phyloP scores from a whole-genome alignment of 2,888 invertebrate species.

The Dasypogon diadema region DNA sequence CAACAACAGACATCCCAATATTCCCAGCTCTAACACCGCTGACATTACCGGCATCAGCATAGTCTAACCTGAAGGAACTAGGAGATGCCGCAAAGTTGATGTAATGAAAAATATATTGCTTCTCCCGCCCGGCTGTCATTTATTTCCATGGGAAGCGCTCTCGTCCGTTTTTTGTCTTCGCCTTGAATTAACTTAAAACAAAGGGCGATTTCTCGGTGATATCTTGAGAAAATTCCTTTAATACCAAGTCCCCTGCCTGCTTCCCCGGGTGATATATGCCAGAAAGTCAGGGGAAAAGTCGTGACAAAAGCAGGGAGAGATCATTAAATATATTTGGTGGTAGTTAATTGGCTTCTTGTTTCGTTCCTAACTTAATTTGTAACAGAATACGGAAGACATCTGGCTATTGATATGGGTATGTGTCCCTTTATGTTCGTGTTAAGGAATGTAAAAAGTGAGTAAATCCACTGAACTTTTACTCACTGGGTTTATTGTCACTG shows the following conservation, averaged over 20 bases:
- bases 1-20: no score
- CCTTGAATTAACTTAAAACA: slow-evolving; percentile 45
- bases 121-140: not conserved
- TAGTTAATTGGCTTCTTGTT: slow-evolving; percentile 52
- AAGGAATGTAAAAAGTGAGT: not conserved
- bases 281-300: slow-evolving; percentile 32
- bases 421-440: not conserved
- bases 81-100: slow-evolving; percentile 22
- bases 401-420: slow-evolving; percentile 22
- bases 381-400: slow-evolving; percentile 36
- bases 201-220: slow-evolving; percentile 39
- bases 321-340: slow-evolving; percentile 49
- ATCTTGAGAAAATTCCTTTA: slow-evolving; percentile 44
- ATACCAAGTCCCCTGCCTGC: slow-evolving; percentile 10
- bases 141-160: slow-evolving; percentile 24
- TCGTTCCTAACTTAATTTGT: slow-evolving; percentile 49
- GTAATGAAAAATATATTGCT: slow-evolving; percentile 35
- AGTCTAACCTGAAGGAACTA: slow-evolving; percentile 5
- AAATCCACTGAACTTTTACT: slow-evolving; percentile 10
- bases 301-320: slow-evolving; percentile 16
- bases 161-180: slow-evolving; percentile 22
- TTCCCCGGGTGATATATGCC: slow-evolving; percentile 35
- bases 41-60: slow-evolving; percentile 15
- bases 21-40: not conserved
- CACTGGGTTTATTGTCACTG: slow-evolving; percentile 8